These are phyloP conservation scores for Charina bottae DNA, from an alignment of 2,113 vertebrate genomes.

Conservation along the genomic window DNA sequence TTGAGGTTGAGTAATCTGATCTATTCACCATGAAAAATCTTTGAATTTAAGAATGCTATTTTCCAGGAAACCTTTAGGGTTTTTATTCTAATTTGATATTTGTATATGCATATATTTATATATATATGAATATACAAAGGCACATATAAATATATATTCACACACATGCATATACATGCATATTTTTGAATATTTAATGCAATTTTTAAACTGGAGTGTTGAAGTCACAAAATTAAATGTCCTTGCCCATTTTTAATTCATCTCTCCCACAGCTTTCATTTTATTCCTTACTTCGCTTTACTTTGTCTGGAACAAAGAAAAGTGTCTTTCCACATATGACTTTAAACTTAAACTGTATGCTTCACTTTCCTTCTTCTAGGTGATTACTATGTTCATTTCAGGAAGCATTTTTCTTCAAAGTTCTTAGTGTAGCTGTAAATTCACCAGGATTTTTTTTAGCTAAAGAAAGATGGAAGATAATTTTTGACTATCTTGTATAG, in stretches of 20 bases:
- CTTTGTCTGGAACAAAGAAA: not conserved
- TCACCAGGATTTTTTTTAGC: not conserved
- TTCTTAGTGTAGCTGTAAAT: not conserved
- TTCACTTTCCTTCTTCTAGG: not conserved
- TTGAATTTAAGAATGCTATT: not conserved
- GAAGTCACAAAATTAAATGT: not conserved
- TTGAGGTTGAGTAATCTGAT: not conserved
- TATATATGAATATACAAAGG: not conserved
- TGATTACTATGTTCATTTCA: not conserved
- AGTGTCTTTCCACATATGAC: not conserved
- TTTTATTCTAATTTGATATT: not conserved
- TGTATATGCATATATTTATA: conserved; percentile 1
- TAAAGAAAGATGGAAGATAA: not conserved
- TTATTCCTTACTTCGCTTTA: not conserved
- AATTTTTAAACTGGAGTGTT: not conserved
- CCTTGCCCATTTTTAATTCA: not conserved
- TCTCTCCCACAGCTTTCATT: not conserved
- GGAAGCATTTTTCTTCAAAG: not conserved
- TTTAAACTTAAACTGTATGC: not conserved
- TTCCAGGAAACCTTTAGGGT: not conserved
- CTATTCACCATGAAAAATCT: not conserved
- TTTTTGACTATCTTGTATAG: not conserved
- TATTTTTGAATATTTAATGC: not conserved
- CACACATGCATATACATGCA: not conserved
- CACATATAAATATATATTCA: not conserved